Percentiles rank a stretch among this genome's conserved stretches.
phyloP scores from a whole-genome alignment of 2,888 invertebrate genomes.

The Tenthredo livida region DNA sequence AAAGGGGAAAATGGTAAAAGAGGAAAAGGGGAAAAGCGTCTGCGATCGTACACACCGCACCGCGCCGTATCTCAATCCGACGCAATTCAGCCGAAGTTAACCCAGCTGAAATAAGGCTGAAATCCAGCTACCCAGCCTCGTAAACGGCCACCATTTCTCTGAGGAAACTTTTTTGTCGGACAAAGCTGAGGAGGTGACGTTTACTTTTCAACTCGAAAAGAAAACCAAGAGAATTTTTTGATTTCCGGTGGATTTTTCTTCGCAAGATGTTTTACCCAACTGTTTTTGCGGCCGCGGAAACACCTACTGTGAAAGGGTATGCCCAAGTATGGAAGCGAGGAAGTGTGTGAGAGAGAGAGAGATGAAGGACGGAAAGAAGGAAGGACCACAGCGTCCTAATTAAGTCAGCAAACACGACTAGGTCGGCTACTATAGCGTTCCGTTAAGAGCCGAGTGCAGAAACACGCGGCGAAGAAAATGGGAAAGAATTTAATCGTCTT shows the following conservation, averaged over 20 bases:
- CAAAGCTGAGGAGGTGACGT: neutral
- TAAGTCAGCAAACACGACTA: conserved; percentile 39
- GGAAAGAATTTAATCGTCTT: conserved; percentile 29
- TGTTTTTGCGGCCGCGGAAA: neutral
- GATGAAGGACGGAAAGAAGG: conserved; percentile 20
- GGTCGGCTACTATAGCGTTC: conserved; percentile 10
- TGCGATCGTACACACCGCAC: conserved; percentile 36
- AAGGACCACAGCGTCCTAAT: conserved; percentile 42
- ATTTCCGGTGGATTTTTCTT: neutral
- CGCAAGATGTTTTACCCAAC: neutral
- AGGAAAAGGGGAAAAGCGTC: conserved; percentile 6
- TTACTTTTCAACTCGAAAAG: neutral
- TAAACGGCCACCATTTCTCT: neutral
- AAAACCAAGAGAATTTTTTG: neutral
- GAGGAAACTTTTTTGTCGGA: conserved; percentile 8
- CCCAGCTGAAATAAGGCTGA: conserved; percentile 11
- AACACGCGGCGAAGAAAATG: conserved; percentile 22
- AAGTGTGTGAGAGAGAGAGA: neutral
- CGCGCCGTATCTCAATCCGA: conserved; percentile 26
- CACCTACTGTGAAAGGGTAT: neutral
- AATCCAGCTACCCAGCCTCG: neutral
- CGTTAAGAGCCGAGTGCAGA: neutral
- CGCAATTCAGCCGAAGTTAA: conserved; percentile 15
- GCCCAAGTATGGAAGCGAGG: neutral
- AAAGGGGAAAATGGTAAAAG: neutral